Conservation (phyloP, 2,888 invertebrate genomes). For the Mythimna vitellina region DNA sequence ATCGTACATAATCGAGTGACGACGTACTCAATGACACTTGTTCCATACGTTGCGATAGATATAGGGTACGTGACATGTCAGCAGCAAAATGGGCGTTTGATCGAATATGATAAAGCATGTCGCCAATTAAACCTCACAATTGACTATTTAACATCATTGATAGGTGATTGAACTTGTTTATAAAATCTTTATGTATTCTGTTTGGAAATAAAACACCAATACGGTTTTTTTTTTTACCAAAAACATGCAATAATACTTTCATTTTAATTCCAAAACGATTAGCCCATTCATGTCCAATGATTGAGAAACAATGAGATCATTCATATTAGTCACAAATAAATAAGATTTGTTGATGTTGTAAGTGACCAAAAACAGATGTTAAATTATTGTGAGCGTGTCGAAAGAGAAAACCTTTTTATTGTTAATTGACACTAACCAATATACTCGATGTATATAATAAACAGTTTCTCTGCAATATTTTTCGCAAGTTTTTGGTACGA, state of each 20-base stretch:
- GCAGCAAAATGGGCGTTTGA: conserved; percentile 9
- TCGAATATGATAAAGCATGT: background rate
- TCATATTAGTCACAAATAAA: conserved; percentile 12
- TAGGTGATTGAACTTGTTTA: conserved; percentile 23
- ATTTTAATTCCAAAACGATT: conserved; percentile 8
- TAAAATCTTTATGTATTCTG: conserved; percentile 16
- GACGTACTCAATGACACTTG: conserved; percentile 55
- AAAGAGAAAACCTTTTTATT: conserved; percentile 33
- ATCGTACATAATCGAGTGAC: conserved; percentile 64
- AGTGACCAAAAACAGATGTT: conserved; percentile 23
- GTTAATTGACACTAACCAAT: background rate
- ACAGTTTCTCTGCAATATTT: conserved; percentile 4
- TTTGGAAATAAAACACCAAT: conserved; percentile 12
- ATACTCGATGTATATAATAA: no score
- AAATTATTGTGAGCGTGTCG: conserved; percentile 10
- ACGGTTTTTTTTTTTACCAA: background rate
- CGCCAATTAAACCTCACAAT: background rate
- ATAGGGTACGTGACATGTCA: conserved; percentile 22
- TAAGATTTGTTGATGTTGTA: conserved; percentile 15
- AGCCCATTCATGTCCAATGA: conserved; percentile 8
- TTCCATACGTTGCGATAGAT: conserved; percentile 53
- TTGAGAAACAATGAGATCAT: conserved; percentile 26
- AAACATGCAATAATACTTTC: conserved; percentile 14
- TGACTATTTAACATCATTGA: background rate
- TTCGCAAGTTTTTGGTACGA: background rate